phyloP scores from a whole-genome alignment of 2,113 vertebrate genomes.

The Python bivittatus region DNA sequence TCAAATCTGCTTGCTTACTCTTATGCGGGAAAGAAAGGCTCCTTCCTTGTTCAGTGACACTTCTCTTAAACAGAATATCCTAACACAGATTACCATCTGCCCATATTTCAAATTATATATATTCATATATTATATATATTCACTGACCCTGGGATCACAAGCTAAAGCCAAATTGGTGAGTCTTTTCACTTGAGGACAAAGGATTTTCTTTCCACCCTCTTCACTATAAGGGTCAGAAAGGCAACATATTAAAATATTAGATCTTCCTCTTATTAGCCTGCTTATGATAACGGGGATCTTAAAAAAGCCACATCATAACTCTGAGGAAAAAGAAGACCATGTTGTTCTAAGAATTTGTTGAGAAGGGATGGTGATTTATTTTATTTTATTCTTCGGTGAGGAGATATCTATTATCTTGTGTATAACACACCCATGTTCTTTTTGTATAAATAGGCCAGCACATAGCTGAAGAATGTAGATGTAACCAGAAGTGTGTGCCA shows the following conservation, averaged over 20 bases:
- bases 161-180: slow-evolving; percentile 1
- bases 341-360: slow-evolving; percentile 17
- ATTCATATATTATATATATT: not conserved
- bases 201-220: not conserved
- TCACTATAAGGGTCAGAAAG: not conserved
- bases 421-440: not conserved
- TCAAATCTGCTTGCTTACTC: not conserved
- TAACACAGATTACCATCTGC: not conserved
- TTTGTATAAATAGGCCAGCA: not conserved
- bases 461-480: not conserved
- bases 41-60: slow-evolving; percentile 3
- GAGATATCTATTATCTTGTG: not conserved
- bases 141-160: slow-evolving; percentile 15
- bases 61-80: not conserved
- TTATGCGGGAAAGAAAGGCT: slow-evolving; percentile 28
- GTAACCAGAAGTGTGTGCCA: not conserved
- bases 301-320: slow-evolving; percentile 10
- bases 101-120: not conserved
- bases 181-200: not conserved
- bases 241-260: slow-evolving; percentile 22
- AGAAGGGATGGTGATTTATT: not conserved
- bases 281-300: slow-evolving; percentile 9
- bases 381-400: not conserved
- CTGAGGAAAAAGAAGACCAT: not conserved
- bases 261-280: slow-evolving; percentile 12